phyloP scores from a whole-genome alignment of 2,888 invertebrate species.

The Agrochola macilenta region DNA sequence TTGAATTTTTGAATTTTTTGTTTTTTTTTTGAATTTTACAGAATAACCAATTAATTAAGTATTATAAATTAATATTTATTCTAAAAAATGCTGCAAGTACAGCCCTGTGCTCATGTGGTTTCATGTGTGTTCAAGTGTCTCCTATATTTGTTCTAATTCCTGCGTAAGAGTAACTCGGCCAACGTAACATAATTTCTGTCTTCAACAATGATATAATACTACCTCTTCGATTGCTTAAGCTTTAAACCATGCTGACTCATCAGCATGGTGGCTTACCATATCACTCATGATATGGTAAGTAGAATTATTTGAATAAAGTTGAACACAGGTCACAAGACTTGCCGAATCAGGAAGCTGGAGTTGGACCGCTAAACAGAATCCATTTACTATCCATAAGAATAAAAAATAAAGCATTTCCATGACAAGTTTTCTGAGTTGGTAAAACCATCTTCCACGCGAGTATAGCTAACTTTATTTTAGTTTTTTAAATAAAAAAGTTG shows the following conservation, averaged over 20 bases:
- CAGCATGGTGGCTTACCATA: no score
- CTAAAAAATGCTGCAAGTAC: conserved; percentile 66
- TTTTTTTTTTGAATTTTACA: no score
- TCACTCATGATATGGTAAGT: no score
- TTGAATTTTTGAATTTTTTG: no score
- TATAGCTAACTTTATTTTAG: no score
- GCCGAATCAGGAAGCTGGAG: neutral
- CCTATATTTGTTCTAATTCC: conserved; percentile 89
- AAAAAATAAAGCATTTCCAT: no score
- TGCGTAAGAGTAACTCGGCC: conserved; percentile 85
- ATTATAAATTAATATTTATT: no score
- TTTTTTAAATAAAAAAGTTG: no score
- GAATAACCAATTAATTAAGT: no score
- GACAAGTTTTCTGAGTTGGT: neutral
- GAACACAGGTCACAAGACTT: neutral
- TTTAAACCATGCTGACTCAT: neutral
- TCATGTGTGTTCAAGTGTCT: conserved; percentile 89
- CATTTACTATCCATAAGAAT: neutral
- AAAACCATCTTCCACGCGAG: no score
- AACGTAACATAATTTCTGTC: conserved; percentile 63
- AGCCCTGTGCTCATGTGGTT: conserved; percentile 87
- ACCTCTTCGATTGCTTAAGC: conserved; percentile 18
- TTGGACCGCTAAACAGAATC: neutral
- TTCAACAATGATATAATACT: conserved; percentile 25
- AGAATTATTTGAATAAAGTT: neutral